These are phyloP conservation scores for Drosophila paucipuncta DNA, from an alignment of 2,888 invertebrate genomes.

Conservation along the genomic window DNA sequence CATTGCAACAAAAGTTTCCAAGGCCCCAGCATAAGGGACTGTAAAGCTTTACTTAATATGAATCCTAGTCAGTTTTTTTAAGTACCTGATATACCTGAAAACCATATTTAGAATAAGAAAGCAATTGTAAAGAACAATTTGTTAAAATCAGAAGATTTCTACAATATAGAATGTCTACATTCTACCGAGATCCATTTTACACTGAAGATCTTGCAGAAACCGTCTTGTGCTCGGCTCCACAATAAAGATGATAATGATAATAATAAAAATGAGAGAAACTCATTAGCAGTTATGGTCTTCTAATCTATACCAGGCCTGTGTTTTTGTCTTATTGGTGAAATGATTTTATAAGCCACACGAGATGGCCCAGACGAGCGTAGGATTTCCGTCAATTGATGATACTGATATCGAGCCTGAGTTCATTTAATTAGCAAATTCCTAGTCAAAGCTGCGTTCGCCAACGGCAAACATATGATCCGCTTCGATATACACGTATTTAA, in stretches of 20 bases:
- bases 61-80: constrained; percentile 62
- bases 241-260: neutral
- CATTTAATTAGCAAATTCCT: neutral
- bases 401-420: neutral
- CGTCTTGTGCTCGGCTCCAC: neutral
- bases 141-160: neutral
- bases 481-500: neutral
- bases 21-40: constrained; percentile 22
- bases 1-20: constrained; percentile 50
- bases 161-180: neutral
- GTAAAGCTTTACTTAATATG: neutral
- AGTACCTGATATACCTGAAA: constrained; percentile 65
- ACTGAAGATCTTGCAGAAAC: neutral
- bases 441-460: neutral
- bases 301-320: neutral
- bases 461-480: neutral
- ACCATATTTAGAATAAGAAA: constrained; percentile 1
- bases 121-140: neutral
- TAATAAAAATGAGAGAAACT: neutral
- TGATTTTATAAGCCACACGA: neutral
- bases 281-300: neutral
- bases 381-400: neutral
- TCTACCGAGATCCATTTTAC: neutral
- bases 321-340: neutral
- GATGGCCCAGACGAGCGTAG: neutral